These are phyloP conservation scores for Phymanthus crucifer DNA, from an alignment of 92 coral and sea anemone genomes.

Conservation along the genomic window DNA sequence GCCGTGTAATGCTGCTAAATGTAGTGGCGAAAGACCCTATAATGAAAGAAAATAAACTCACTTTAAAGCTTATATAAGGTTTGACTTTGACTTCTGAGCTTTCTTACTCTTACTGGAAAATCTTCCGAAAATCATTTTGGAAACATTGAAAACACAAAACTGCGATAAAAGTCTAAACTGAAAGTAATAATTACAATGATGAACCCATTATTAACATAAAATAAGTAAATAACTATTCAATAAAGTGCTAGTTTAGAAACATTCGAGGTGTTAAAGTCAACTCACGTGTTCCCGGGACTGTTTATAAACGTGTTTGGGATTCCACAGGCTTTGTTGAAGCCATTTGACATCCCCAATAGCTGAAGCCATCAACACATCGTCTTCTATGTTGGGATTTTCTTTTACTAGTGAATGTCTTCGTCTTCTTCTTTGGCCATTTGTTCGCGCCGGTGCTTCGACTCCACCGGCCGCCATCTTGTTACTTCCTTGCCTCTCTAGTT, in stretches of 20 bases:
- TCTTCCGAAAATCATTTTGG: neutral
- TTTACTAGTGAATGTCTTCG: slow-evolving; percentile 69
- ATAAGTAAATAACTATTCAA: neutral
- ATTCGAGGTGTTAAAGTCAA: slow-evolving; percentile 2
- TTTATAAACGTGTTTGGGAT: slow-evolving; percentile 41
- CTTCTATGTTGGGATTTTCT: slow-evolving; percentile 80
- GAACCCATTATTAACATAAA: neutral
- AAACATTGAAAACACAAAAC: neutral
- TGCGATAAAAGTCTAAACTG: neutral
- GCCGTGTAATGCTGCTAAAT: slow-evolving; percentile 91
- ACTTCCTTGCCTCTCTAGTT: neutral
- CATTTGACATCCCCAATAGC: slow-evolving; percentile 93
- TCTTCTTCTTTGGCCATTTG: slow-evolving; percentile 58
- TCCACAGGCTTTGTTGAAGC: slow-evolving; percentile 92
- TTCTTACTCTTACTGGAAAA: no score
- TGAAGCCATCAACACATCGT: slow-evolving; percentile 93
- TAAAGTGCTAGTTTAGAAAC: neutral
- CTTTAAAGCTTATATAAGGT: neutral
- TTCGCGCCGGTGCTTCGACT: slow-evolving; percentile 29
- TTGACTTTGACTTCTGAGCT: neutral
- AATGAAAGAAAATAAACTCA: neutral
- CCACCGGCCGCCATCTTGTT: slow-evolving; percentile 71
- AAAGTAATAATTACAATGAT: neutral
- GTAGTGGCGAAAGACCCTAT: slow-evolving; percentile 90
- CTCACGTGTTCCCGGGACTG: slow-evolving; percentile 83